A percentile compares a stretch with the other conserved stretches of the same genome.
Conservation (phyloP, 2,888 invertebrate genomes). For the Drosophila longiperda region DNA sequence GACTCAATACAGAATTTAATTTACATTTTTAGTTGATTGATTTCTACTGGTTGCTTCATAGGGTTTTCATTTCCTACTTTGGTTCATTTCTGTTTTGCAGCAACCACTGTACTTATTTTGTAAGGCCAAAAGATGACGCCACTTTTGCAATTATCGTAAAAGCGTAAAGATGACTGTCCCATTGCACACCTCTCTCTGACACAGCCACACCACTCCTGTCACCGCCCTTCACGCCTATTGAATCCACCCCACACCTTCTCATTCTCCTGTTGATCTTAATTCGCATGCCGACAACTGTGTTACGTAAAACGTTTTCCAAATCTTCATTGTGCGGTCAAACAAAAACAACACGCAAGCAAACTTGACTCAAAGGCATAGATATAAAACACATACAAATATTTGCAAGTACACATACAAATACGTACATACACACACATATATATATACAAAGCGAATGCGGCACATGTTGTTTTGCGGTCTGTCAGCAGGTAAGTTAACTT, state of each 20-base stretch:
- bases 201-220: neutral
- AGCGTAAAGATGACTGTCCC: constrained; percentile 34
- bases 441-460: constrained; percentile 6
- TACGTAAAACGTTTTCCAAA: constrained; percentile 70
- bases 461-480: constrained; percentile 29
- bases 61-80: neutral
- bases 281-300: constrained; percentile 38
- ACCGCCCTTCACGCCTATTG: neutral
- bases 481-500: constrained; percentile 14
- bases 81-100: neutral
- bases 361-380: constrained; percentile 66
- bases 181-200: neutral
- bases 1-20: neutral
- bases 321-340: constrained; percentile 62
- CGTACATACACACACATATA: neutral
- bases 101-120: neutral
- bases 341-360: constrained; percentile 65
- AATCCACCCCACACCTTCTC: neutral
- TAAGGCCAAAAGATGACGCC: constrained; percentile 52
- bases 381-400: constrained; percentile 31
- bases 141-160: constrained; percentile 51
- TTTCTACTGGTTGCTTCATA: neutral
- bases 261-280: constrained; percentile 33
- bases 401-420: constrained; percentile 5
- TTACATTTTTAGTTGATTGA: neutral